These are phyloP conservation scores for Leptinotarsa juncta DNA, from an alignment of 2,888 invertebrate genomes.

Conservation along the genomic window DNA sequence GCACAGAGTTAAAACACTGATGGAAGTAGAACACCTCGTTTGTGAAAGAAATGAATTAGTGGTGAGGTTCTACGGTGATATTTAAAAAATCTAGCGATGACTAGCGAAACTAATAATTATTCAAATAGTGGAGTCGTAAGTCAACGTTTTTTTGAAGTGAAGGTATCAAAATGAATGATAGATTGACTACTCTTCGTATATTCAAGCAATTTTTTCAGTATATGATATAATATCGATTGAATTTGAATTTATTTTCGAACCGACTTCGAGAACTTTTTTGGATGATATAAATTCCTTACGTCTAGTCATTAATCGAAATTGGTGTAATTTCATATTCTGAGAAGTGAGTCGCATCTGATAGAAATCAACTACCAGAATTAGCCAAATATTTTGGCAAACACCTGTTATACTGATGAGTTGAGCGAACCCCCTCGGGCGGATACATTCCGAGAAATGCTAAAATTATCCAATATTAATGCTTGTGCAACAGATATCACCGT, in stretches of 20 bases:
- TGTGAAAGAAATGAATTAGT: no score
- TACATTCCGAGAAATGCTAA: background rate
- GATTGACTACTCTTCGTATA: background rate
- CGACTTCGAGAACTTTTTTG: background rate
- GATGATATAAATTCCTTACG: background rate
- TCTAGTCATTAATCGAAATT: background rate
- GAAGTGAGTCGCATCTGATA: background rate
- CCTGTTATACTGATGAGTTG: slow-evolving; percentile 7
- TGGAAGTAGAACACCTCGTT: no score
- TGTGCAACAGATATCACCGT: slow-evolving; percentile 28
- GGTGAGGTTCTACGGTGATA: no score
- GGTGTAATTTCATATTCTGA: background rate
- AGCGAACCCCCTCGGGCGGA: background rate
- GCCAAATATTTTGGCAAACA: slow-evolving; percentile 4
- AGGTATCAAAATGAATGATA: no score
- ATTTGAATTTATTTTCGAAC: background rate
- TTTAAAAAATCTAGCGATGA: no score
- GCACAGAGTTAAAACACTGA: no score
- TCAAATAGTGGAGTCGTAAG: no score
- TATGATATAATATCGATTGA: background rate
- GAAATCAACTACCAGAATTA: background rate
- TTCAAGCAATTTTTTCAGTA: background rate
- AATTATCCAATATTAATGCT: slow-evolving; percentile 21
- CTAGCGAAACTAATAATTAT: no score
- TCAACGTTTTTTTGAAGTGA: no score